Conservation (phyloP, 1,140 invertebrate species). For the Hormaphis cornu region DNA sequence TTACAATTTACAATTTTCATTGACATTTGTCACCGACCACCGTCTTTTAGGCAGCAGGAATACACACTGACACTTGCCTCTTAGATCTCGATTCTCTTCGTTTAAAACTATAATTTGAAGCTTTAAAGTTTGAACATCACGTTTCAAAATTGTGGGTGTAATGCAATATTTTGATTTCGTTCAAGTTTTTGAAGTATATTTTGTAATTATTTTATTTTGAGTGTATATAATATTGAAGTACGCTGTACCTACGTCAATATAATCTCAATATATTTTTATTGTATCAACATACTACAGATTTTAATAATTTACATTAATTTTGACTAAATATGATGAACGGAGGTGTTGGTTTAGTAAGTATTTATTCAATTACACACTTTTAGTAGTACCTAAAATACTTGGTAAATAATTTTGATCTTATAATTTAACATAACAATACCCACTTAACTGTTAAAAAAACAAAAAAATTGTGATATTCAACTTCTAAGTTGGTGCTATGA, state of each 20-base stretch:
- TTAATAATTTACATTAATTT: background rate
- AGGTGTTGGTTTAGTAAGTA: constrained; percentile 17
- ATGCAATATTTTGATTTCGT: background rate
- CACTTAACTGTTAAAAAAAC: background rate
- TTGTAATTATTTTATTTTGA: background rate
- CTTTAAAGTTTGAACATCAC: too few species aligned
- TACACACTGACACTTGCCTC: too few species aligned
- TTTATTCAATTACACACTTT: background rate
- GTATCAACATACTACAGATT: background rate
- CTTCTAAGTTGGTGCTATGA: background rate
- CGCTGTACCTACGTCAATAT: background rate
- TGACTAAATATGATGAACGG: constrained; percentile 13
- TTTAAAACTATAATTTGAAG: too few species aligned
- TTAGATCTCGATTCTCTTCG: too few species aligned
- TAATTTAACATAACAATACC: background rate
- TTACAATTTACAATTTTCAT: background rate
- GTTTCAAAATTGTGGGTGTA: too few species aligned
- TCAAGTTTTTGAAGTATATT: background rate
- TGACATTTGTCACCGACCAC: too few species aligned
- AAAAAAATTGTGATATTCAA: background rate
- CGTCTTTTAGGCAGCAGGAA: too few species aligned
- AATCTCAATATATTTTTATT: background rate
- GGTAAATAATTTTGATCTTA: background rate
- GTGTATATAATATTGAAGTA: too few species aligned
- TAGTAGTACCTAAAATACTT: background rate